A percentile compares a stretch with the other conserved stretches of the same genome.
phyloP scores from a whole-genome alignment of 2,113 vertebrate species.

The Scomber japonicus region DNA sequence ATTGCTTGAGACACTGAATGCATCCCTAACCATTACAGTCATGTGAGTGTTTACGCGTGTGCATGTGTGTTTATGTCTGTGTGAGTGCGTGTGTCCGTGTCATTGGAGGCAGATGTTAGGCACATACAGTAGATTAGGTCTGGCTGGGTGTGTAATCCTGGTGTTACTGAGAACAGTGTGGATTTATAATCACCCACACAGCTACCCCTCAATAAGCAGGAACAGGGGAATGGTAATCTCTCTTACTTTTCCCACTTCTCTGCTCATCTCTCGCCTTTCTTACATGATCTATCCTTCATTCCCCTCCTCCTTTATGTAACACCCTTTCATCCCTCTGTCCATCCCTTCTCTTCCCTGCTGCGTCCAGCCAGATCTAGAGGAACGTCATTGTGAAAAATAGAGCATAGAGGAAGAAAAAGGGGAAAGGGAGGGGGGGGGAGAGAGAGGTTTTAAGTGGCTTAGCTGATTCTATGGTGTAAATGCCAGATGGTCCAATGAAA shows the following conservation, averaged over 20 bases:
- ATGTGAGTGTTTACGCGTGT: slow-evolving; percentile 2
- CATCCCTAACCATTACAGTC: slow-evolving; percentile 20
- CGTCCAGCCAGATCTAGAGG: slow-evolving; percentile 51
- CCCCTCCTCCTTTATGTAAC: slow-evolving; percentile 68
- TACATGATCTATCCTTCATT: slow-evolving; percentile 47
- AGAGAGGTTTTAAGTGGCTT: slow-evolving; percentile 61
- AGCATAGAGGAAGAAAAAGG: slow-evolving; percentile 20
- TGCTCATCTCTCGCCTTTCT: slow-evolving; percentile 51
- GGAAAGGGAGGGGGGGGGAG: slow-evolving; percentile 6
- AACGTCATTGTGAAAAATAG: slow-evolving; percentile 40
- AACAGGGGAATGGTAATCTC: slow-evolving; percentile 74
- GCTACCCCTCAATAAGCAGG: slow-evolving; percentile 66
- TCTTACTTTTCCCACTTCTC: slow-evolving; percentile 53
- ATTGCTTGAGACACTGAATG: slow-evolving; percentile 41
- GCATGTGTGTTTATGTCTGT: not conserved
- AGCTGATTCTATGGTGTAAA: slow-evolving; percentile 59
- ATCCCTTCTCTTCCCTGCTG: slow-evolving; percentile 32
- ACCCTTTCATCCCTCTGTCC: slow-evolving; percentile 55
- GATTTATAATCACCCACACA: slow-evolving; percentile 77
- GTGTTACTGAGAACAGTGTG: slow-evolving; percentile 77
- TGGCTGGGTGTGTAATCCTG: slow-evolving; percentile 78
- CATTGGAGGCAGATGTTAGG: slow-evolving; percentile 78
- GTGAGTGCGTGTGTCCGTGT: slow-evolving; percentile 31
- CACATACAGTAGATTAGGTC: slow-evolving; percentile 70
- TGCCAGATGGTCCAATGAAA: slow-evolving; percentile 70